A percentile compares a stretch with the other conserved stretches of the same genome.
Conservation (phyloP, 2,888 invertebrate species). For the Epirrhoe alternata region DNA sequence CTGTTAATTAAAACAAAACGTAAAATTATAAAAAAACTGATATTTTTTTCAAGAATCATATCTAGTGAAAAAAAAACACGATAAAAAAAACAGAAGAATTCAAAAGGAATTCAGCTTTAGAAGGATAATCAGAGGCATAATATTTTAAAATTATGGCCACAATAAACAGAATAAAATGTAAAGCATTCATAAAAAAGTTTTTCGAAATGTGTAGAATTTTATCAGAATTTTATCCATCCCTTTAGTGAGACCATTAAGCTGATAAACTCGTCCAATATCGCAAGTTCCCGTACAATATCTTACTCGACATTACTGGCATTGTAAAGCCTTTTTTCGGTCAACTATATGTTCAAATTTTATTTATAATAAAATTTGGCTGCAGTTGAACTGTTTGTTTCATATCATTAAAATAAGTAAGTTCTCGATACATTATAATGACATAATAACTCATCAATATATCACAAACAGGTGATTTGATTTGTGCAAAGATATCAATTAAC, state of each 20-base stretch:
- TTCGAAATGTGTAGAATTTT: too few relatives aligned
- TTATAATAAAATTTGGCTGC: background rate
- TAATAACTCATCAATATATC: slow-evolving; percentile 18
- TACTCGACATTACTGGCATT: slow-evolving; percentile 56
- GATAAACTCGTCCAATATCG: background rate
- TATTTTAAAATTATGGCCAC: too few relatives aligned
- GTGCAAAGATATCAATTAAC: background rate
- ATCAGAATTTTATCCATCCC: background rate
- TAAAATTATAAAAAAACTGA: too few relatives aligned
- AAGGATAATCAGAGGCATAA: too few relatives aligned
- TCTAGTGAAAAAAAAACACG: too few relatives aligned
- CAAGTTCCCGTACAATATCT: slow-evolving; percentile 47
- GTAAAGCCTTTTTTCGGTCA: background rate
- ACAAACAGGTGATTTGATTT: background rate
- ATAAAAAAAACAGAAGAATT: too few relatives aligned
- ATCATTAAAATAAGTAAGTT: slow-evolving; percentile 17
- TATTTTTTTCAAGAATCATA: too few relatives aligned
- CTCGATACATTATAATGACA: slow-evolving; percentile 17
- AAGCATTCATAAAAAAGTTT: too few relatives aligned
- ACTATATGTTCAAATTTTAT: background rate
- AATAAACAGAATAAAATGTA: too few relatives aligned
- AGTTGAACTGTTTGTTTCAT: slow-evolving; percentile 17
- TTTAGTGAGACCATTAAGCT: background rate
- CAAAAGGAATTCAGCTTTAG: too few relatives aligned
- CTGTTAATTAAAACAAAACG: too few relatives aligned